These are phyloP conservation scores for Parasteatoda lunata DNA, from an alignment of 2,888 invertebrate species.

Conservation along the genomic window DNA sequence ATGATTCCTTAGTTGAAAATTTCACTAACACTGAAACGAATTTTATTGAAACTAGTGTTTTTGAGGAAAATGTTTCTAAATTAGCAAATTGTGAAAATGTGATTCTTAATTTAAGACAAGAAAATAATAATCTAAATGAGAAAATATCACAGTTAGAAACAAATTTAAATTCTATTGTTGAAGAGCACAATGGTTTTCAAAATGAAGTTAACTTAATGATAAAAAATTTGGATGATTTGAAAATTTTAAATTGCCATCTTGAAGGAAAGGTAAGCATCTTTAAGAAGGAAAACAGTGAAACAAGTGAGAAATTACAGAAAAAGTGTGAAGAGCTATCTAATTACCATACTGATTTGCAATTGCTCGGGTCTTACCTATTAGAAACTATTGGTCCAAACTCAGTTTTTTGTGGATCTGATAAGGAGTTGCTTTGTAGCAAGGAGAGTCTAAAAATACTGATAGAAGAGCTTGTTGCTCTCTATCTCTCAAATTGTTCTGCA, in stretches of 20 bases:
- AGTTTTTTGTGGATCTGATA: slow-evolving; percentile 28
- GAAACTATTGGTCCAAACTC: slow-evolving; percentile 33
- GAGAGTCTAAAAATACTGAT: slow-evolving; percentile 23
- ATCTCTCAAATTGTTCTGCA: slow-evolving; percentile 9
- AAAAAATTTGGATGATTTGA: neutral
- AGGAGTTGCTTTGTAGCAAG: slow-evolving; percentile 29
- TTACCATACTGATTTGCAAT: slow-evolving; percentile 47
- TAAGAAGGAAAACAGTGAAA: slow-evolving; percentile 33
- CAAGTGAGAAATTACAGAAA: slow-evolving; percentile 30
- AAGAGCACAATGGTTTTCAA: neutral
- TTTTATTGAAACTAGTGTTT: slow-evolving; percentile 1
- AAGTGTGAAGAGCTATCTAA: slow-evolving; percentile 33
- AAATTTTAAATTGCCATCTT: slow-evolving; percentile 12
- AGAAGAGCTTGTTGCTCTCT: slow-evolving; percentile 24
- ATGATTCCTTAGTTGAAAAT: neutral
- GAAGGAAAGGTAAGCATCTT: neutral
- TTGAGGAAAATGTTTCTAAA: neutral
- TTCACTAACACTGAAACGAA: slow-evolving; percentile 17
- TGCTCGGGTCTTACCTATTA: slow-evolving; percentile 24
- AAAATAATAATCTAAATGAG: slow-evolving; percentile 16
- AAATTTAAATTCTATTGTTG: slow-evolving; percentile 5
- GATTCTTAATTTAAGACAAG: slow-evolving; percentile 1
- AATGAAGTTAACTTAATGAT: no score
- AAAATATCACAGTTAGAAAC: slow-evolving; percentile 12
- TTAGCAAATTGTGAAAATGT: neutral